Conservation (phyloP, 2,113 vertebrate genomes). For the Chaenocephalus aceratus region DNA sequence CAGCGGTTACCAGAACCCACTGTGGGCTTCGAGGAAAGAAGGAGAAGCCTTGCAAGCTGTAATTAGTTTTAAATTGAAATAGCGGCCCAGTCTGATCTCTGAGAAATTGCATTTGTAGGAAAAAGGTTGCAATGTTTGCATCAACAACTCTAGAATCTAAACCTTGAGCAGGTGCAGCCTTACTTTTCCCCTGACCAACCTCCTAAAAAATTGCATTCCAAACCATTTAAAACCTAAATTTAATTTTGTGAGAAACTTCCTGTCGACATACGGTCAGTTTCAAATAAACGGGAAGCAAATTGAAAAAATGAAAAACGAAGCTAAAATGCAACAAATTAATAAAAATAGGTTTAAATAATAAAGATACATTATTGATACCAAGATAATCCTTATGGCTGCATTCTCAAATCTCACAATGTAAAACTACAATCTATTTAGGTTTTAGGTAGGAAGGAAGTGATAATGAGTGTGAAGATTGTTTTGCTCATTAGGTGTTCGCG, state of each 20-base stretch:
- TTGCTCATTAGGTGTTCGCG: not conserved
- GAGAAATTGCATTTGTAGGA: not conserved
- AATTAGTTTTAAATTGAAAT: slow-evolving; percentile 7
- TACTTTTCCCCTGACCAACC: not conserved
- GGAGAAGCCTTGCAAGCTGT: not conserved
- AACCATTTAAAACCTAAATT: too few relatives aligned
- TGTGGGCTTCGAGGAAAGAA: not conserved
- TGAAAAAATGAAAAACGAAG: too few relatives aligned
- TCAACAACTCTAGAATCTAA: not conserved
- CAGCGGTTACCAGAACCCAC: not conserved
- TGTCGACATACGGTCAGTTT: too few relatives aligned
- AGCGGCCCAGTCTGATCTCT: not conserved
- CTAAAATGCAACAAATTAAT: too few relatives aligned
- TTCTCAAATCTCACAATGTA: not conserved
- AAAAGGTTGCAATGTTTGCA: not conserved
- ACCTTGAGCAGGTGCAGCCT: not conserved
- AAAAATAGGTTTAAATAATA: too few relatives aligned
- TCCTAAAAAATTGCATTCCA: too few relatives aligned
- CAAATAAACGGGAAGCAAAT: too few relatives aligned
- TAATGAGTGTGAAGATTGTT: not conserved
- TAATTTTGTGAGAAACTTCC: too few relatives aligned
- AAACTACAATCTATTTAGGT: too few relatives aligned
- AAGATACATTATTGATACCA: not conserved
- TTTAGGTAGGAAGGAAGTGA: not conserved
- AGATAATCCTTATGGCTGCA: not conserved